Evolutionary conservation across 2,113 vertebrate genomes (phyloP).

Genomic region (Cheirogaleus medius): DNA sequence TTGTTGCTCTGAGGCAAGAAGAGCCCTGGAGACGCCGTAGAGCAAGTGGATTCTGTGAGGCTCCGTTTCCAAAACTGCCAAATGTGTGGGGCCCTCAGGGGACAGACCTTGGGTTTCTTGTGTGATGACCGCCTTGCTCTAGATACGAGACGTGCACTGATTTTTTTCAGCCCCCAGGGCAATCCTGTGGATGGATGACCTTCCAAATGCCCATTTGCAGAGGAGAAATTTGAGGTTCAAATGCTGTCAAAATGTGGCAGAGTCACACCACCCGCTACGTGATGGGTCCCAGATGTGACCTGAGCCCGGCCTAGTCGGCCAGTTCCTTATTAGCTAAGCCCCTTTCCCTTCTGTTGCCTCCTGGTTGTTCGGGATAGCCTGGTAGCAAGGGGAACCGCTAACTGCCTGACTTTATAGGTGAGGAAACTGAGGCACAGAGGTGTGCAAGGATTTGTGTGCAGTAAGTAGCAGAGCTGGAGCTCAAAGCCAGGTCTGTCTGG

Average conservation of each 20-base stretch:
- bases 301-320: rapidly evolving
- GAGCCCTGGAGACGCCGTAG: rapidly evolving
- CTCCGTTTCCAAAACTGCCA: not conserved
- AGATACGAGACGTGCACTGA: not conserved
- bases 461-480: not conserved
- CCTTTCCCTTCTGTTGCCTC: not conserved
- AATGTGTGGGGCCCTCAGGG: not conserved
- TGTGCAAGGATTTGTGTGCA: not conserved
- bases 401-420: not conserved
- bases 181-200: no score
- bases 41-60: rapidly evolving
- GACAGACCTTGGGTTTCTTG: not conserved
- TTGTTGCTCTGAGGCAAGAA: not conserved
- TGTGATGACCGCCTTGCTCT: not conserved
- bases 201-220: not conserved
- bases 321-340: not conserved
- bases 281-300: not conserved
- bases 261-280: not conserved
- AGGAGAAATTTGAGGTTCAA: not conserved
- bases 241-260: not conserved
- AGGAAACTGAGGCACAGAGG: not conserved
- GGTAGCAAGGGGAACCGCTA: not conserved
- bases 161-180: not conserved
- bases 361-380: not conserved
- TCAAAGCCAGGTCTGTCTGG: not conserved